These are phyloP conservation scores for Riptortus pedestris DNA, from an alignment of 1,140 invertebrate species.

Conservation along the genomic window DNA sequence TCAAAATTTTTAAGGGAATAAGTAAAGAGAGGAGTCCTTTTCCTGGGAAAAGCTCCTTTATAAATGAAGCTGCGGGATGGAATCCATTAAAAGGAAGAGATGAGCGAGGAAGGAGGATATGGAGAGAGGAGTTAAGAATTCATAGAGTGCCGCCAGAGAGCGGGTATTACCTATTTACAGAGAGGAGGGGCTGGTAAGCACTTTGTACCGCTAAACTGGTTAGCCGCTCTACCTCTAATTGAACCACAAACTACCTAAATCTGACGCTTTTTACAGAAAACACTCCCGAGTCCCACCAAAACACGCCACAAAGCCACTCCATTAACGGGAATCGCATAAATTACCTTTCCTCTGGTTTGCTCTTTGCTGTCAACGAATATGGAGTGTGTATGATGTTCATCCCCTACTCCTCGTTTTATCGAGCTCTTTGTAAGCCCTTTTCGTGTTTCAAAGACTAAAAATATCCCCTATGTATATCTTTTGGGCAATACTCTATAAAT, in stretches of 20 bases:
- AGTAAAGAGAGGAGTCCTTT: no score
- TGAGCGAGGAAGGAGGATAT: neutral
- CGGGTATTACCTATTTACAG: conserved; percentile 6
- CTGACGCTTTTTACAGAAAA: neutral
- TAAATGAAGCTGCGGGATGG: no score
- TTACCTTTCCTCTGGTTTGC: neutral
- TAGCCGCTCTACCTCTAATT: neutral
- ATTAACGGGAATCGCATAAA: neutral
- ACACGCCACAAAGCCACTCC: neutral
- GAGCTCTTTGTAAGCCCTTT: no score
- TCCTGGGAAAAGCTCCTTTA: no score
- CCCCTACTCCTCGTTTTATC: no score
- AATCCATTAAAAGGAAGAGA: neutral
- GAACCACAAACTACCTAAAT: conserved; percentile 3
- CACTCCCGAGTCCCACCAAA: no score
- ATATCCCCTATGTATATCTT: no score
- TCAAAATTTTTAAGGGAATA: no score
- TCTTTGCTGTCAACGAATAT: neutral
- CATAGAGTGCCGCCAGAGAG: neutral
- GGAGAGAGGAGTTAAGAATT: neutral
- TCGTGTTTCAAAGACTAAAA: no score
- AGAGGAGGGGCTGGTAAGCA: neutral
- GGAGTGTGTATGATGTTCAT: no score
- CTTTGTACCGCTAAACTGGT: conserved; percentile 2
- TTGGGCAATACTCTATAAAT: no score